phyloP scores from a whole-genome alignment of 2,113 vertebrate species.

The Anhinga anhinga region DNA sequence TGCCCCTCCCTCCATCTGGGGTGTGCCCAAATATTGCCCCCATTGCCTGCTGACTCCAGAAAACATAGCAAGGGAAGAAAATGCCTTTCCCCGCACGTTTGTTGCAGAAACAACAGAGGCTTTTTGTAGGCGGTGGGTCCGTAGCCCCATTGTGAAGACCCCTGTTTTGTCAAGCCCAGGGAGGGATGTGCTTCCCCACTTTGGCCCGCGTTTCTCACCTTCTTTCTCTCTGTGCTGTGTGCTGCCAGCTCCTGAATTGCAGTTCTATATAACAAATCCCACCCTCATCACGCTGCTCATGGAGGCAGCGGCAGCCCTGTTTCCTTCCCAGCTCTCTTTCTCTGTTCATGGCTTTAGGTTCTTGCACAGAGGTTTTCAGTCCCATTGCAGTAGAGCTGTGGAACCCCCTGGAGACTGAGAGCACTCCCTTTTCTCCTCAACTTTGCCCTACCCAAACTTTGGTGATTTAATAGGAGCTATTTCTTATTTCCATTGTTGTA shows the following conservation, averaged over 20 bases:
- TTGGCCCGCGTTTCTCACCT: neutral
- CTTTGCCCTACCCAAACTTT: neutral
- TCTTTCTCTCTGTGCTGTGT: neutral
- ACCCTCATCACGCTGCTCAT: fast-evolving
- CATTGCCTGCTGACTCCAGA: neutral
- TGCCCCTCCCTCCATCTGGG: neutral
- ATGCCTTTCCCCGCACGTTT: fast-evolving
- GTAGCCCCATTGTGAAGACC: neutral
- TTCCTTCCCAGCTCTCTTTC: neutral
- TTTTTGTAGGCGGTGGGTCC: neutral
- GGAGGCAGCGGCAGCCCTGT: neutral
- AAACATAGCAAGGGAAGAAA: neutral
- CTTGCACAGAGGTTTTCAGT: neutral
- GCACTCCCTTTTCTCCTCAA: neutral
- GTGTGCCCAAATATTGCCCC: neutral
- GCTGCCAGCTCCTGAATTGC: neutral
- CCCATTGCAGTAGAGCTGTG: neutral
- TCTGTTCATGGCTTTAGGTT: neutral
- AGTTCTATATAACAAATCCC: neutral
- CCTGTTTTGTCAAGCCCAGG: neutral
- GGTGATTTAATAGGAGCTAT: neutral
- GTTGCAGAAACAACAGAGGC: neutral
- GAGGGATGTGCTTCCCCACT: fast-evolving
- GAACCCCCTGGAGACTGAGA: neutral
- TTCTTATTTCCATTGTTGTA: neutral